Conservation (phyloP, 1,140 invertebrate genomes). For the Bombus turneri region DNA sequence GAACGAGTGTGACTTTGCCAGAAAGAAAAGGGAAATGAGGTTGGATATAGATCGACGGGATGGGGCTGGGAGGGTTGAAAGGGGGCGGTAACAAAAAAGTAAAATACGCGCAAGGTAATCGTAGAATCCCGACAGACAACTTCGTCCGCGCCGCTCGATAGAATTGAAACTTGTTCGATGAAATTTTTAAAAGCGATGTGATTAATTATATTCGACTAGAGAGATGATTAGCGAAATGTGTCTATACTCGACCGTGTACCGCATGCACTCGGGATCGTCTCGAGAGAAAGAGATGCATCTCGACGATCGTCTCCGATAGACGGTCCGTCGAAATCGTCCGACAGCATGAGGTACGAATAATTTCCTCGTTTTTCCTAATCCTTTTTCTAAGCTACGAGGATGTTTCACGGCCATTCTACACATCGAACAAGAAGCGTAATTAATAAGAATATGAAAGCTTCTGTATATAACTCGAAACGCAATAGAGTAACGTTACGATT, state of each 20-base stretch:
- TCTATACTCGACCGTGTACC: constrained; percentile 70
- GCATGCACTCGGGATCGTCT: constrained; percentile 51
- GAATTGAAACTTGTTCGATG: constrained; percentile 83
- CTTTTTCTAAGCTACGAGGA: not conserved
- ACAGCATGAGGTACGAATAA: not conserved
- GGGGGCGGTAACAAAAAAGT: not conserved
- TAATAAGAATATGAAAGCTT: not conserved
- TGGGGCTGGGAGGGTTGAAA: not conserved
- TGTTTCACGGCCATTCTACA: too few relatives aligned
- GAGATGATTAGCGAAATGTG: constrained; percentile 64
- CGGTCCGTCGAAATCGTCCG: constrained; percentile 46
- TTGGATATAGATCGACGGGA: not conserved
- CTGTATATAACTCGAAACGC: not conserved
- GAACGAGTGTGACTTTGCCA: constrained; percentile 5
- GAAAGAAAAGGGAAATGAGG: constrained; percentile 3
- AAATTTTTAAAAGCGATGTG: constrained; percentile 59
- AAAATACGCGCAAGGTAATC: constrained; percentile 47
- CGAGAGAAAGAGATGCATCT: constrained; percentile 40
- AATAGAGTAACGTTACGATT: not conserved
- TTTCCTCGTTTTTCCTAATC: not conserved
- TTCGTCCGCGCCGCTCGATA: constrained; percentile 75
- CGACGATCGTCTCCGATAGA: constrained; percentile 50
- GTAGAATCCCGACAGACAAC: constrained; percentile 61
- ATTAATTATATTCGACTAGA: constrained; percentile 68
- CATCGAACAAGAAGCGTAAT: too few relatives aligned